Evolutionary conservation across 1,140 invertebrate species (phyloP), one percentile per base, ranked within the genome.

Genomic region (Camponotus vicinus): DNA sequence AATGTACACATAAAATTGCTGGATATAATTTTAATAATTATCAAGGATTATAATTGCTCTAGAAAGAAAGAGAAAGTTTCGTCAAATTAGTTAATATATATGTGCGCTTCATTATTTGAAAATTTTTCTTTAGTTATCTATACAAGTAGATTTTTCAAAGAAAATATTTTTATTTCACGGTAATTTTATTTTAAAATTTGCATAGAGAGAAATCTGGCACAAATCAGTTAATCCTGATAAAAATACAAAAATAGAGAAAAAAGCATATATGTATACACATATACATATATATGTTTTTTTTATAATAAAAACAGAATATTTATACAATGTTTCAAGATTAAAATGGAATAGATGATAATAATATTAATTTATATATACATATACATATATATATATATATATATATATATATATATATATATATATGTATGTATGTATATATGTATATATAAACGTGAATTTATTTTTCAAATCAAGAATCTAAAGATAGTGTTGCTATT

Each of bases 41-140:
- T 77, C 37, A 42, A 76, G 21, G 18, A 76, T 76, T 63, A 76
- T n/a, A 55, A 3, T 18, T 15, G 34, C 37, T 77, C 40, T 32
- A 27, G 27, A 27, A 27, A 27, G 27, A 27, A 27, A 27, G 27
- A 27, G 27, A 27, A 27, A 9, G 21, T 77, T 77, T 42, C 2
- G 21, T 18, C 21, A 77, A 63, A 77, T 40, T 8, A 61, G 18
- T 77, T 42, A 63, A 5, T 76, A 42, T 27, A 27, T 3, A 59
- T 9, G 8, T 8, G 21, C 8, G 42, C 13, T 42, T 76, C 8
- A 42, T 61, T 78, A 78, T 66, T 45, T 1, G n/a, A 66, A 78
- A 61, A 32, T 9, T 78, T 34, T 63, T 15, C 15, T 34, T 66
- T 18, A 5, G 3, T 45, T 78, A 9, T 66, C 32, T 9, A 7